Evolutionary conservation across 92 coral and sea anemone genomes (phyloP).

Genomic region (Umimayanthus chanpuru): DNA sequence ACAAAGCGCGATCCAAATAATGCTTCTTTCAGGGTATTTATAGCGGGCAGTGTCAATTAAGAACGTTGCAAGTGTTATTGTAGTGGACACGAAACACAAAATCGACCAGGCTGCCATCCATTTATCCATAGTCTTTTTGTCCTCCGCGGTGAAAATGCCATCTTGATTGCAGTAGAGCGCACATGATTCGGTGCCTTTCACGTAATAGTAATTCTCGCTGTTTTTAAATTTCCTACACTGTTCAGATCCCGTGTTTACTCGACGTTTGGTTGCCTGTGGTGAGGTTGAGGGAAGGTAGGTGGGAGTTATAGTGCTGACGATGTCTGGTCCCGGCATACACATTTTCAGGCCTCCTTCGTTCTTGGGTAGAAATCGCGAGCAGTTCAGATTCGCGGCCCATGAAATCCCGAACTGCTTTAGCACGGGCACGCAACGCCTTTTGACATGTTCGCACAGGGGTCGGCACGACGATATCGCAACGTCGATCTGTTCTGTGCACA

Average conservation of each 20-base stretch:
- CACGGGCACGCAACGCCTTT: slow-evolving; percentile 83
- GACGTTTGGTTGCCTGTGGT: slow-evolving; percentile 35
- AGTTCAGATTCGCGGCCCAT: slow-evolving; percentile 85
- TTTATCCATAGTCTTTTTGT: slow-evolving; percentile 74
- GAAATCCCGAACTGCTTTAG: slow-evolving; percentile 80
- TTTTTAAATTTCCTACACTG: slow-evolving; percentile 91
- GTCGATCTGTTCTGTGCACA: slow-evolving; percentile 83
- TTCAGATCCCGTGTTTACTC: slow-evolving; percentile 61
- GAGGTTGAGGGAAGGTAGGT: slow-evolving; percentile 24
- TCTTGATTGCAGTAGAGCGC: slow-evolving; percentile 88
- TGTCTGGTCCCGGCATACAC: slow-evolving; percentile 95
- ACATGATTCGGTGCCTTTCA: slow-evolving; percentile 83
- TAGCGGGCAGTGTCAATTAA: slow-evolving; percentile 87
- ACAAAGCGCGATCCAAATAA: slow-evolving; percentile 90
- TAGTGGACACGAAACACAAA: slow-evolving; percentile 83
- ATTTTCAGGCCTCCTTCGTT: slow-evolving; percentile 74
- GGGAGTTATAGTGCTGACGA: slow-evolving; percentile 54
- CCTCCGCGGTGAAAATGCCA: slow-evolving; percentile 79
- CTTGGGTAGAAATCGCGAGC: slow-evolving; percentile 72
- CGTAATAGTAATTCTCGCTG: slow-evolving; percentile 84
- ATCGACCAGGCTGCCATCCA: slow-evolving; percentile 97
- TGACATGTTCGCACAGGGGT: slow-evolving; percentile 93
- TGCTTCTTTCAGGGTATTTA: slow-evolving; percentile 92
- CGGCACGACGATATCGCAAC: slow-evolving; percentile 86
- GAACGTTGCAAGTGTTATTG: slow-evolving; percentile 76